Percentiles rank a stretch among this genome's conserved stretches.
These are phyloP conservation scores for Fringilla coelebs DNA, from an alignment of 2,797 vertebrate genomes.

Conservation along the genomic window DNA sequence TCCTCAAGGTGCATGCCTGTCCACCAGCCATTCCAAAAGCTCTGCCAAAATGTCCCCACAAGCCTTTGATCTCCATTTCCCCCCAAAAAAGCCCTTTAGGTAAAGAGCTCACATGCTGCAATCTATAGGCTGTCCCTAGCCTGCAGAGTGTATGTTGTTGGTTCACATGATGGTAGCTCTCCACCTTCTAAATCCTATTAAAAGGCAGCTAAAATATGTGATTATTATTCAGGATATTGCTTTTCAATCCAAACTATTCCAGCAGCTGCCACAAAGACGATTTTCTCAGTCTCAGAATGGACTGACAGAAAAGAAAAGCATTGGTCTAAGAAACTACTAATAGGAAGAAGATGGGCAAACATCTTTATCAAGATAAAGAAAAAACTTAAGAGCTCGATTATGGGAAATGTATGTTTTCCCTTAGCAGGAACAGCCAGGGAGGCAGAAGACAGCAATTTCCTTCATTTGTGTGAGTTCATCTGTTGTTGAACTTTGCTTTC, in stretches of 20 bases:
- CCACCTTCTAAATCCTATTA: neutral
- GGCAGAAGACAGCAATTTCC: neutral
- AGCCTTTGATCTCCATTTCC: neutral
- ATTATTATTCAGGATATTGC: neutral
- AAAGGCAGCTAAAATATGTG: neutral
- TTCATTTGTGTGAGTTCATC: neutral
- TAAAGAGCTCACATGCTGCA: neutral
- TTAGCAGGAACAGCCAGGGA: neutral
- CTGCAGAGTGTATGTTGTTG: neutral
- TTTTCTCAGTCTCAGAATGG: neutral
- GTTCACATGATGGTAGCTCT: neutral
- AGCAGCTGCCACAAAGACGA: neutral
- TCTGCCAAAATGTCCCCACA: neutral
- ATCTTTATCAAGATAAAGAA: neutral
- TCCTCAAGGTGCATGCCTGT: accelerated
- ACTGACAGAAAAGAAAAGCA: neutral
- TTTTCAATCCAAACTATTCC: neutral
- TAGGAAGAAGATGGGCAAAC: neutral
- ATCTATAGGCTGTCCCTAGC: neutral
- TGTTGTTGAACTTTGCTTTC: neutral
- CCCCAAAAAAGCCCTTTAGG: neutral
- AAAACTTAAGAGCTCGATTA: neutral
- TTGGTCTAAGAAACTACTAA: neutral
- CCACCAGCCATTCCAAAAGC: neutral
- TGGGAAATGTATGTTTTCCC: neutral